Base-by-base conservation (phyloP, 1,140 invertebrate species). In the Spodoptera litura region DNA sequence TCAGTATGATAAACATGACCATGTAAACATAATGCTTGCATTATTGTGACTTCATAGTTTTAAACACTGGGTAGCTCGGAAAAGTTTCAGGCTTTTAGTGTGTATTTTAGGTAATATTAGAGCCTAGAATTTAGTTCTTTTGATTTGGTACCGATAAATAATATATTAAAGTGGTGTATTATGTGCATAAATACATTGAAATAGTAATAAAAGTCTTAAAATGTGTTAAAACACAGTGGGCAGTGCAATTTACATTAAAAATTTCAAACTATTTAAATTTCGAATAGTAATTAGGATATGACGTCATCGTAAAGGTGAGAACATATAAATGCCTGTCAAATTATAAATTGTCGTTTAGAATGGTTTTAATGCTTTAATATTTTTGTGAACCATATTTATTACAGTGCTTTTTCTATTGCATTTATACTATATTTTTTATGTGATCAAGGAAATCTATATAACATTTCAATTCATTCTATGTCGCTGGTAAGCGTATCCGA, bases 1-100 rank as follows among this genome's bases (percentile, higher is more conserved):
- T 84, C 81, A 79, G 61, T 13, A 44, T 70, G 59, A 81, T 81
- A 78, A 75, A 78, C 20, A 56, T 71, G 15, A 10, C 25, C 53
- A 53, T 64, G 44, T 62, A 66, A 61, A 15, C 20, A 52, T 77
- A 38, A 72, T 56, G 31, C 9, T 72, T n/a, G 31, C 20, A 62
- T 31, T n/a, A 2, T 5, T 38, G 13, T n/a, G n/a, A 62, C 10
- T 11, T 61, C 27, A n/a, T 44, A n/a, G 35, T 11, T 44, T 35
- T 35, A 35, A 3, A 55, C 52, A 55, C 5, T 55, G 4, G 9
- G 38, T 44, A 44, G 1, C 38, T 6, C 38, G 38, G 6, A 8
- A 44, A 44, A 44, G 38, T 44, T 44, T 44, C 9, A 44, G 38
- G 38, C 6, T 44, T 44, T 44, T 44, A 44, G 38, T 8, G 38